phyloP scores from a whole-genome alignment of 2,797 vertebrate species.

The Eupleurogrammus muticus region DNA sequence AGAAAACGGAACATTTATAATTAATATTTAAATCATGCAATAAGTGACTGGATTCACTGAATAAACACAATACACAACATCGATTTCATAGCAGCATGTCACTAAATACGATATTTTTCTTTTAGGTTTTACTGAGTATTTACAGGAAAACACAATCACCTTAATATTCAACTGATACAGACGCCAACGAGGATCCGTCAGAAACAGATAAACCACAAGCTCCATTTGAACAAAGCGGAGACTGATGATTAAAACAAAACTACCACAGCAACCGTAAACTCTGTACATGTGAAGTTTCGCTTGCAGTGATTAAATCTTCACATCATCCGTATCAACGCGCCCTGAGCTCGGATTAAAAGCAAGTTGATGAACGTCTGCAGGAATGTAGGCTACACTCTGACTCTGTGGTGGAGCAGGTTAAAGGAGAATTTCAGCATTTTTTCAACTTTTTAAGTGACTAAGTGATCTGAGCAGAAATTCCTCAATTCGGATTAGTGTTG shows the following conservation, averaged over 20 bases:
- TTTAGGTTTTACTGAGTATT: conserved; percentile 46
- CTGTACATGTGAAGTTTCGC: conserved; percentile 37
- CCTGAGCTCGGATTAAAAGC: conserved; percentile 50
- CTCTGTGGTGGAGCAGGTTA: conserved; percentile 1
- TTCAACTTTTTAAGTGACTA: too few species aligned
- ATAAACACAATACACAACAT: conserved; percentile 42
- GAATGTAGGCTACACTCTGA: conserved; percentile 67
- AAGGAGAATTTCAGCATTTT: too few species aligned
- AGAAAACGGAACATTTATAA: conserved; percentile 38
- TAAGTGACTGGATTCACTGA: conserved; percentile 35
- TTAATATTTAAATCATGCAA: conserved; percentile 37
- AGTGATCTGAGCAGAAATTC: too few species aligned
- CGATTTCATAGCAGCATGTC: conserved; percentile 44
- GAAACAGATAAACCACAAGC: conserved; percentile 45
- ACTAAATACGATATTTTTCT: conserved; percentile 33
- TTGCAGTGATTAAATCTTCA: conserved; percentile 38
- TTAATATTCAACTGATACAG: conserved; percentile 59
- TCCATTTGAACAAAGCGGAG: conserved; percentile 33
- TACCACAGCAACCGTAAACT: background rate
- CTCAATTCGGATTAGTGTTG: too few species aligned
- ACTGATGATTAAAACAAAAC: conserved; percentile 34
- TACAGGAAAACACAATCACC: conserved; percentile 62
- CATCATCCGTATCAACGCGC: conserved; percentile 37
- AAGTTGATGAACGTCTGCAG: conserved; percentile 37
- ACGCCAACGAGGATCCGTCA: conserved; percentile 25